These are phyloP conservation scores for Scomber scombrus DNA, from an alignment of 2,113 vertebrate genomes.

Conservation along the genomic window DNA sequence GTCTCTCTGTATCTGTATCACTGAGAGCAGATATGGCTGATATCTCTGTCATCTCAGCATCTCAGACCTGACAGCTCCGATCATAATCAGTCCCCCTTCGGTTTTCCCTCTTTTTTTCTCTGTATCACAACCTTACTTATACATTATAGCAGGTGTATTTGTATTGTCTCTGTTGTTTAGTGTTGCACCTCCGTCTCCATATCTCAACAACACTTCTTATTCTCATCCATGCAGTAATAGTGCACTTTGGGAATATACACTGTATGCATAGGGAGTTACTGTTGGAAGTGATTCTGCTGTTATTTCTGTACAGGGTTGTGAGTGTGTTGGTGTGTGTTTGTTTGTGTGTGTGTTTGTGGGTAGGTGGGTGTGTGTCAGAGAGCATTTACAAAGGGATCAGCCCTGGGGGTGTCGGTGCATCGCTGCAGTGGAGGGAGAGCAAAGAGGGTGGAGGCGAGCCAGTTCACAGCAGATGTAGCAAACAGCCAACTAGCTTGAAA, in stretches of 20 bases:
- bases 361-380: slow-evolving; percentile 73
- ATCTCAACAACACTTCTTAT: slow-evolving; percentile 56
- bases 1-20: slow-evolving; percentile 71
- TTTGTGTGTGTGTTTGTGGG: slow-evolving; percentile 42
- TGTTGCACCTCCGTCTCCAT: slow-evolving; percentile 45
- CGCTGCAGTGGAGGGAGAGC: slow-evolving; percentile 63
- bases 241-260: slow-evolving; percentile 68
- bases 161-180: slow-evolving; percentile 50
- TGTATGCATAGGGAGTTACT: slow-evolving; percentile 57
- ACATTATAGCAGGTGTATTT: slow-evolving; percentile 43
- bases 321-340: slow-evolving; percentile 28
- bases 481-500: slow-evolving; percentile 68
- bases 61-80: slow-evolving; percentile 76
- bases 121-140: slow-evolving; percentile 35
- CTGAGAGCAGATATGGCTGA: slow-evolving; percentile 68
- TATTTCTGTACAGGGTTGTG: slow-evolving; percentile 55
- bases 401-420: slow-evolving; percentile 73
- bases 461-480: slow-evolving; percentile 73
- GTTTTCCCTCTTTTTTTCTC: slow-evolving; percentile 58
- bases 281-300: slow-evolving; percentile 54
- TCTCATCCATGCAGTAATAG: slow-evolving; percentile 60
- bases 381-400: slow-evolving; percentile 78
- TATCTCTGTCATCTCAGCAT: slow-evolving; percentile 77
- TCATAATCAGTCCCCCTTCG: slow-evolving; percentile 69
- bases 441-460: slow-evolving; percentile 63